These are phyloP conservation scores for Xylota sylvarum DNA, from an alignment of 2,888 invertebrate genomes.

Conservation along the genomic window DNA sequence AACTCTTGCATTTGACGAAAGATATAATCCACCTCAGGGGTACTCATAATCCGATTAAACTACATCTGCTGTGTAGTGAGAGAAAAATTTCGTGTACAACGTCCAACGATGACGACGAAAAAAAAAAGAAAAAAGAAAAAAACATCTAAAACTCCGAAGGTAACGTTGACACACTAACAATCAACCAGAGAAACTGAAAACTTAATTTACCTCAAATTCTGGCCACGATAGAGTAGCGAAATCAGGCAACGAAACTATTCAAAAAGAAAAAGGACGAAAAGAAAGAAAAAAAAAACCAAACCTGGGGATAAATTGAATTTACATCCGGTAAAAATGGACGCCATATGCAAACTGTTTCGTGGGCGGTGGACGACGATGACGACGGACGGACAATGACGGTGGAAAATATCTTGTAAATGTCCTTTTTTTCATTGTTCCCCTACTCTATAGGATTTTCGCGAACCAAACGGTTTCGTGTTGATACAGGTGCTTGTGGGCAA, in stretches of 20 bases:
- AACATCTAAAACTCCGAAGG: constrained; percentile 15
- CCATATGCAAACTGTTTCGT: constrained; percentile 60
- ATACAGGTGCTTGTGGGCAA: constrained; percentile 22
- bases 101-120: too few relatives aligned
- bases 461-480: constrained; percentile 27
- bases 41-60: constrained; percentile 66
- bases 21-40: constrained; percentile 19
- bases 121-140: neutral
- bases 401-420: constrained; percentile 38
- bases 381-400: constrained; percentile 39
- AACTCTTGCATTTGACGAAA: constrained; percentile 16
- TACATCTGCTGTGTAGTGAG: constrained; percentile 16
- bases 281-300: neutral
- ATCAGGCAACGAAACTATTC: constrained; percentile 26
- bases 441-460: neutral
- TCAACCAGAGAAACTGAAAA: constrained; percentile 59
- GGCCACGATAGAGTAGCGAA: constrained; percentile 32
- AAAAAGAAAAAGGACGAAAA: neutral
- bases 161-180: constrained; percentile 57
- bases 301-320: constrained; percentile 62
- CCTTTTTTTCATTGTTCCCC: constrained; percentile 24
- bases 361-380: neutral
- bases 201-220: constrained; percentile 53
- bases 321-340: constrained; percentile 59
- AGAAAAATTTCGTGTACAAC: neutral